A percentile compares a stretch with the other conserved stretches of the same genome.
Conservation (phyloP, 1,140 invertebrate species). For the Bombus sibiricus region DNA sequence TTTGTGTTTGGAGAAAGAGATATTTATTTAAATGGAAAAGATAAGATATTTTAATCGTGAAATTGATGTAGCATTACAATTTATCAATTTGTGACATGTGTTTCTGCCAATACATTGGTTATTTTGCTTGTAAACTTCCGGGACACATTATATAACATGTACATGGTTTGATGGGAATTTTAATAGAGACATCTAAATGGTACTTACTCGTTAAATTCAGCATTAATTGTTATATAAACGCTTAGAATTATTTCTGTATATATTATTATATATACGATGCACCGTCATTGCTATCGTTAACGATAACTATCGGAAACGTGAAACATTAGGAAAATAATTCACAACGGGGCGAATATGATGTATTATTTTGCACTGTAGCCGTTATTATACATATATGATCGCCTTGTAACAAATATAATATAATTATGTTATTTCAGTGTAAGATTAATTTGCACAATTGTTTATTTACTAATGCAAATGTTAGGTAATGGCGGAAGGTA, state of each 20-base stretch:
- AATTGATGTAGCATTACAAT: background rate
- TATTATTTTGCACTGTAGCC: constrained; percentile 55
- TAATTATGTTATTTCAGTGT: constrained; percentile 55
- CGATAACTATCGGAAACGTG: constrained; percentile 11
- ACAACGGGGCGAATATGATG: background rate
- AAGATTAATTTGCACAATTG: background rate
- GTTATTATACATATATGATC: constrained; percentile 71
- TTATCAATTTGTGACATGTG: background rate
- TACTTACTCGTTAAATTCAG: constrained; percentile 50
- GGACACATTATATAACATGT: background rate
- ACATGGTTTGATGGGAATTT: background rate
- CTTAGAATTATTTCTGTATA: constrained; percentile 15
- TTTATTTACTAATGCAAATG: background rate
- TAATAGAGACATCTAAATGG: constrained; percentile 9
- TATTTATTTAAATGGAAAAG: background rate
- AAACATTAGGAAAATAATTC: constrained; percentile 1
- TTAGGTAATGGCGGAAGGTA: background rate
- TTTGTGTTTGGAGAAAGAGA: background rate
- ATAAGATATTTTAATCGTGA: background rate
- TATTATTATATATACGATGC: constrained; percentile 27
- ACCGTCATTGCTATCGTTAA: constrained; percentile 21
- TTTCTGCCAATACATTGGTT: background rate
- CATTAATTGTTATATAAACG: constrained; percentile 1
- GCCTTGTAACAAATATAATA: constrained; percentile 70
- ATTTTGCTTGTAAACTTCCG: background rate